Evolutionary conservation across 2,797 vertebrate species (phyloP), one percentile per base, ranked within the genome.

Genomic region (Myotis findleyi): DNA sequence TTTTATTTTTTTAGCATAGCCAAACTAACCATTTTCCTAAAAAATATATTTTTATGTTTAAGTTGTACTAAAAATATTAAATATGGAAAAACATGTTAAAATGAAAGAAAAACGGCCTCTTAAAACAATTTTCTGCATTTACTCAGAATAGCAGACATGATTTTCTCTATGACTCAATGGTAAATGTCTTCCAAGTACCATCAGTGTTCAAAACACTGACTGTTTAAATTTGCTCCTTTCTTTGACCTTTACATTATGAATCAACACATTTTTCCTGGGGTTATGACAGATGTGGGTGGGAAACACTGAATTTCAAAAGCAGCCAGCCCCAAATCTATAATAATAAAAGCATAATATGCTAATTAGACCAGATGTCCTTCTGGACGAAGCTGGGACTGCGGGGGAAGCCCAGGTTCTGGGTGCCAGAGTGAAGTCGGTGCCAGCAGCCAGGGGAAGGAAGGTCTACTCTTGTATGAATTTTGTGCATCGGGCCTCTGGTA

Each of bases 291-390:
- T 8, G 36, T 96, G 38, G 38, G 68, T 57, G 44, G 76, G n/a
- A 97, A 77, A 97, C 30, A 97, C 96, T 89, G 81, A 92, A 71
- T 59, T 55, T 36, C 23, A 83, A 90, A 97, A 88, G 77, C 33
- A 69, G 36, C 30, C 12, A 75, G 53, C 33, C 47, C 33, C 7
- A 92, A 94, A 92, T 62, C 59, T 62, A 30, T 14, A 30, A 6
- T 62, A 62, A 62, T 62, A 62, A 62, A 62, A 62, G 59, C 23
- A 62, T 62, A 62, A 62, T 62, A 62, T 62, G 59, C 59, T 62
- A 62, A 30, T 62, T 30, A 62, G 59, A 27, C 25, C 57, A 12
- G 57, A 62, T 30, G 27, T 30, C 59, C 59, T 62, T 62, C 27
- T 2, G 6, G 25, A 62, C 12, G 13, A 62, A 62, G 27, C 6